Evolutionary conservation across 2,113 vertebrate species (phyloP), one percentile per base, ranked within the genome.

Genomic region (Amphilophus citrinellus): DNA sequence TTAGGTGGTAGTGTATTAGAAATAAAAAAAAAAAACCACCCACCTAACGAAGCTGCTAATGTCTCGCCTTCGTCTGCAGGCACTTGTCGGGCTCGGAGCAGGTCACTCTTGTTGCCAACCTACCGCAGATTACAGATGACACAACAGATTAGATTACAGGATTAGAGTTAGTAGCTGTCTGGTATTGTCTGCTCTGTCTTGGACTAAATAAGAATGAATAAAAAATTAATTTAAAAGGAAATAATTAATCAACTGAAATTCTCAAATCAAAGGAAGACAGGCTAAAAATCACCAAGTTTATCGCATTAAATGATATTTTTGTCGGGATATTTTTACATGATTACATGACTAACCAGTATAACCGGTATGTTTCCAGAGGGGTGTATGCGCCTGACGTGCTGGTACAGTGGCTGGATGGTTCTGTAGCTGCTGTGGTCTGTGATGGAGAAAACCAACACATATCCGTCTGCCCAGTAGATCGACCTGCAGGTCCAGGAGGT

Each of bases 391-490:
- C 97, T 94, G 84, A 98, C 95, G 39, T 98, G 97, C 88, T 98
- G 97, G 95, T 98, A 97, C 5, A 98, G 94, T 0, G 97, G 97
- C 3, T 97, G 97, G 87, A 98, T 95, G 82, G 96, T 93, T 3
- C 95, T 93, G 92, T 97, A 98, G 94, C 98, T 98, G 88, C 93
- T 95, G 6, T 96, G 94, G 94, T 98, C 97, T 2, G 98, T 98
- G 94, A 98, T 98, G 95, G 98, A 98, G 66, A 97, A 98, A 0
- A 97, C 98, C 20, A 98, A 94, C 2, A 98, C 97, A 39, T 98
- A 98, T 7, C 97, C 97, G 14, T 98, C 98, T 0, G 98, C 98
- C 98, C 98, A 98, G 95, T 98, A 98, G 94, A 98, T 97, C 0
- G 97, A 98, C 96, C 97, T 98, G 95, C 0, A 56, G 30, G 58